These are phyloP conservation scores for Magallana ariakensis DNA, from an alignment of 1,140 invertebrate genomes.

Conservation along the genomic window DNA sequence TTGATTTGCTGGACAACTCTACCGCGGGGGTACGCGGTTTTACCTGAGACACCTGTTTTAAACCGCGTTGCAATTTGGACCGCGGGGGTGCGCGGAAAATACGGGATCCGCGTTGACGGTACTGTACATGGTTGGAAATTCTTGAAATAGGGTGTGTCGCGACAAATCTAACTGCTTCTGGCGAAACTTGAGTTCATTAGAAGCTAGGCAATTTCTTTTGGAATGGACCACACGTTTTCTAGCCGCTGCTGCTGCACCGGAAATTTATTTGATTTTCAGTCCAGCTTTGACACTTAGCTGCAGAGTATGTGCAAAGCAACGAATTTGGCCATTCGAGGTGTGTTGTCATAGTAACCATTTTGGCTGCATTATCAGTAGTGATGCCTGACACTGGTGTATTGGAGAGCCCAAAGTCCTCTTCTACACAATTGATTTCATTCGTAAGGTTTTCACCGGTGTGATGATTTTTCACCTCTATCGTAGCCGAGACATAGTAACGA, in stretches of 20 bases:
- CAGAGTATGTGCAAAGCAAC: conserved; percentile 40
- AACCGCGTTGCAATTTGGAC: too few species aligned
- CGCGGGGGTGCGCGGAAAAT: too few species aligned
- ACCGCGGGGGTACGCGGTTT: too few species aligned
- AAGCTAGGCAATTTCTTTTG: conserved; percentile 10
- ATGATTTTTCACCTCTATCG: too few species aligned
- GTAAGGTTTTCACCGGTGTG: not conserved
- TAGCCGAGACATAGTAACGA: not conserved
- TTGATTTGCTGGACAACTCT: too few species aligned
- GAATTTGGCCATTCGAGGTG: conserved; percentile 26
- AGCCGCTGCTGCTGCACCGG: not conserved
- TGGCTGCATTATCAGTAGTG: conserved; percentile 36
- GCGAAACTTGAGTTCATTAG: conserved; percentile 22
- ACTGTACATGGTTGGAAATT: conserved; percentile 18
- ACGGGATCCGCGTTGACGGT: too few species aligned
- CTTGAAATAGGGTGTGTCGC: conserved; percentile 8
- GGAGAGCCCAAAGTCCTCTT: not conserved
- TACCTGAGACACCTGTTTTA: too few species aligned
- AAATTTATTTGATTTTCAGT: not conserved
- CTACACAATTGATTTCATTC: not conserved
- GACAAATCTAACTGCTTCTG: conserved; percentile 35
- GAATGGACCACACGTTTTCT: conserved; percentile 22
- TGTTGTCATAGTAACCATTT: conserved; percentile 9
- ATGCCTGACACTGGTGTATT: not conserved
- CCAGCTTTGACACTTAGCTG: conserved; percentile 40